Evolutionary conservation across 1,140 invertebrate genomes (phyloP).

Genomic region (Drosophila arawakana): DNA sequence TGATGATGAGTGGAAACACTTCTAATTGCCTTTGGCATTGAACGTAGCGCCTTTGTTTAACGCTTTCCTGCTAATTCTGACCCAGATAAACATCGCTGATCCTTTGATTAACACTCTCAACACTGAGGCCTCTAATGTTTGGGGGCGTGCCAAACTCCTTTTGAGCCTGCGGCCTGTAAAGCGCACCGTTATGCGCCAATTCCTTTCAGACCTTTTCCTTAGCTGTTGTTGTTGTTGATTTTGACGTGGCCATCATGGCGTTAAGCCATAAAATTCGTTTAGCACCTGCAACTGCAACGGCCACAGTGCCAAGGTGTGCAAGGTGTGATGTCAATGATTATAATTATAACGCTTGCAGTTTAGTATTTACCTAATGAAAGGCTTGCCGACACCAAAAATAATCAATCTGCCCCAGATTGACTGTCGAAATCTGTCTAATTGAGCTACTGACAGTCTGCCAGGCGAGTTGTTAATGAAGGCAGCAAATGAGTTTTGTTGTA

Average conservation of each 20-base stretch:
- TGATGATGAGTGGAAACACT: conserved; percentile 26
- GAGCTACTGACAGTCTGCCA: conserved; percentile 5
- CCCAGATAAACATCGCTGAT: conserved; percentile 52
- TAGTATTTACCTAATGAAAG: conserved; percentile 61
- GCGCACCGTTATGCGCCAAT: conserved; percentile 37
- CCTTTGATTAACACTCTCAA: conserved; percentile 62
- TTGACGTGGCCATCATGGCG: conserved; percentile 47
- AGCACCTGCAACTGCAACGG: conserved; percentile 54
- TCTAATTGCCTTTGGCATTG: conserved; percentile 55
- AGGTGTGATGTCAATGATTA: conserved; percentile 76
- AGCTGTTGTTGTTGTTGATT: conserved; percentile 9
- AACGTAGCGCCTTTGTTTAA: conserved; percentile 64
- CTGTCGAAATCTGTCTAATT: conserved; percentile 21
- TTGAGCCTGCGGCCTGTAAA: conserved; percentile 13
- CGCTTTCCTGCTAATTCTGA: conserved; percentile 74
- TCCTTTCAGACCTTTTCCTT: conserved; percentile 13
- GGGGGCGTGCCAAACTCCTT: conserved; percentile 37
- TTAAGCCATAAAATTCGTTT: conserved; percentile 79
- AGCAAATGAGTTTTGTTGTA: background rate
- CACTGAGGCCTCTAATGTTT: conserved; percentile 45
- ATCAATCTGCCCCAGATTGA: conserved; percentile 55
- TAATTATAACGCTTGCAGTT: conserved; percentile 58
- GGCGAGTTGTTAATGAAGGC: background rate
- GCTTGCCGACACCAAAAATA: conserved; percentile 46
- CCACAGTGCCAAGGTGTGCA: background rate